Percentiles rank a stretch among this genome's conserved stretches.
These are phyloP conservation scores for Daktulosphaira vitifoliae DNA, from an alignment of 1,140 invertebrate species.

Conservation along the genomic window DNA sequence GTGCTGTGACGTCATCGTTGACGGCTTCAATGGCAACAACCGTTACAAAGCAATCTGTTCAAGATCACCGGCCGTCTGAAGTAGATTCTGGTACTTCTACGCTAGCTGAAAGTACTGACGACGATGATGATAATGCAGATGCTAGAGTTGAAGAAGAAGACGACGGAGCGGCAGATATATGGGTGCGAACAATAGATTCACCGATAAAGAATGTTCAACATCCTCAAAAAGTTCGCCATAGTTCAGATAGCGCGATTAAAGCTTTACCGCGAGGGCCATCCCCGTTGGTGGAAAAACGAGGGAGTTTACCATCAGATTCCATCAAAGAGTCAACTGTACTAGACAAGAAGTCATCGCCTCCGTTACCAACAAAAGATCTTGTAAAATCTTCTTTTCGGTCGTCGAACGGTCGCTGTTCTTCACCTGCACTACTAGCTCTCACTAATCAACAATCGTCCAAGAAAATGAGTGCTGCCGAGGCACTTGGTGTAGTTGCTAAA, in stretches of 20 bases:
- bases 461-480: slow-evolving; percentile 40
- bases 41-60: too few relatives aligned
- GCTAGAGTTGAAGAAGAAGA: slow-evolving; percentile 34
- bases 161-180: slow-evolving; percentile 40
- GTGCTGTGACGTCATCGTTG: neutral
- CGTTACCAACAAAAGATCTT: slow-evolving; percentile 19
- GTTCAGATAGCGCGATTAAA: slow-evolving; percentile 22
- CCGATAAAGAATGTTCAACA: slow-evolving; percentile 34
- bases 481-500: slow-evolving; percentile 40
- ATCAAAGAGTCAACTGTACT: too few relatives aligned
- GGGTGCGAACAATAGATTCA: slow-evolving; percentile 40
- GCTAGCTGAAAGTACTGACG: slow-evolving; percentile 12
- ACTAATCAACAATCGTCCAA: neutral
- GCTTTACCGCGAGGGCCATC: neutral
- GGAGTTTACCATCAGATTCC: neutral
- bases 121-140: neutral
- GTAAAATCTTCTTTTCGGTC: slow-evolving; percentile 10
- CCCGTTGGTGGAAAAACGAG: neutral
- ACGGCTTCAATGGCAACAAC: neutral
- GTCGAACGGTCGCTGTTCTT: neutral
- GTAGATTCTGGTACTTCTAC: slow-evolving; percentile 15
- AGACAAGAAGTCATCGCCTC: neutral
- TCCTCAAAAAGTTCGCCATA: slow-evolving; percentile 16
- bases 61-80: neutral
- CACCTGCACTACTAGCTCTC: neutral